phyloP scores from a whole-genome alignment of 2,888 invertebrate species.

The Chrysolina oricalcia region DNA sequence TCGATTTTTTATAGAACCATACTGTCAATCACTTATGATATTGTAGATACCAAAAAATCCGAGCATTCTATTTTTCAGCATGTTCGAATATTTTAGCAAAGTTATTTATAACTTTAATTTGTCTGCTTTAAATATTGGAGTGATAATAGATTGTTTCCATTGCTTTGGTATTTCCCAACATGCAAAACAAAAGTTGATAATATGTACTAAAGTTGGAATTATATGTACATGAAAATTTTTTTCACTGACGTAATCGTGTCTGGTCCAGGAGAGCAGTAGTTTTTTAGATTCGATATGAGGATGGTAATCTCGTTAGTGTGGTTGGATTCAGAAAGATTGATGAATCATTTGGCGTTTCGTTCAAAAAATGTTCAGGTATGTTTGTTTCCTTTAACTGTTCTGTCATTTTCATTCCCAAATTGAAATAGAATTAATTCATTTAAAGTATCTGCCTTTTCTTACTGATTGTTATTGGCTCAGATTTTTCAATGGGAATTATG shows the following conservation, averaged over 20 bases:
- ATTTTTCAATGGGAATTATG: slow-evolving; percentile 4
- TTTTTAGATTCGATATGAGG: slow-evolving; percentile 13
- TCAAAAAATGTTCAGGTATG: too few relatives aligned
- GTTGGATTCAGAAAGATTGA: too few relatives aligned
- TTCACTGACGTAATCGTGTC: not conserved
- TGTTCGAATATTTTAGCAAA: not conserved
- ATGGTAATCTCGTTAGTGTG: not conserved
- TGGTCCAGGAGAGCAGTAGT: slow-evolving; percentile 15
- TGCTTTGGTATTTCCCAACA: not conserved
- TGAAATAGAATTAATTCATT: not conserved
- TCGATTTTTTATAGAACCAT: too few relatives aligned
- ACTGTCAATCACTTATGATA: too few relatives aligned
- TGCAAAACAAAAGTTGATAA: slow-evolving; percentile 7
- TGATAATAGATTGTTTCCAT: not conserved
- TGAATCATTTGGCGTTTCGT: too few relatives aligned
- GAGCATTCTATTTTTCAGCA: not conserved
- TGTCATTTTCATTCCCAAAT: too few relatives aligned
- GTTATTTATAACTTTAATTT: too few relatives aligned
- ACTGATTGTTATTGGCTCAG: too few relatives aligned
- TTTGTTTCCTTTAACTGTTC: too few relatives aligned
- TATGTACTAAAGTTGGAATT: too few relatives aligned
- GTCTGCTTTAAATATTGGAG: not conserved
- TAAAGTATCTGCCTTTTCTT: slow-evolving; percentile 15
- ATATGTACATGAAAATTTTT: too few relatives aligned
- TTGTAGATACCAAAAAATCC: not conserved